Evolutionary conservation across 2,888 invertebrate species (phyloP).

Genomic region (Sinopyrophorus schimmeli): DNA sequence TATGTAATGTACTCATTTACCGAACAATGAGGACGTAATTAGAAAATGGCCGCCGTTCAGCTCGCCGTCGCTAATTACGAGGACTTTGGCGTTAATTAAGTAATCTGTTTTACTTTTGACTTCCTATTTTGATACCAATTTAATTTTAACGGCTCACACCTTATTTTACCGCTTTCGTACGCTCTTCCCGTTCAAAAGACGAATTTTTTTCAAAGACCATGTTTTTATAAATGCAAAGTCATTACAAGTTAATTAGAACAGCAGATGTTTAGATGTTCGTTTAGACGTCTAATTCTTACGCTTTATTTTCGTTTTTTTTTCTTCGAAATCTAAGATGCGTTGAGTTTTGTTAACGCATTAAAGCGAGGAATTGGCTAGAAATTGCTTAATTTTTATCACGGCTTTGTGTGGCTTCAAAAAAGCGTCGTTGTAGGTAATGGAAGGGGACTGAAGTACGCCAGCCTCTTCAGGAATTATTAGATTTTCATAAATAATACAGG

Average conservation of each 20-base stretch:
- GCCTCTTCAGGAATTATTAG: too few relatives aligned
- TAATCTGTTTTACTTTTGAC: constrained; percentile 39
- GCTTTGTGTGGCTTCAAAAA: too few relatives aligned
- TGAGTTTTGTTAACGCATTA: too few relatives aligned
- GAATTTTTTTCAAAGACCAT: neutral
- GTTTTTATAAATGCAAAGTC: constrained; percentile 3
- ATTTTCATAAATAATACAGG: too few relatives aligned
- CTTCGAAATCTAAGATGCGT: too few relatives aligned
- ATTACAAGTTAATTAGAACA: constrained; percentile 5
- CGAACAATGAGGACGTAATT: constrained; percentile 41
- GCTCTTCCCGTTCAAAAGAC: neutral
- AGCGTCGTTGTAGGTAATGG: too few relatives aligned
- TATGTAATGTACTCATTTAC: constrained; percentile 42
- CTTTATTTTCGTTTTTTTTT: too few relatives aligned
- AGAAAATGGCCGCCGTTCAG: constrained; percentile 43
- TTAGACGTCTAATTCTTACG: too few relatives aligned
- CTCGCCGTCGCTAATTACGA: constrained; percentile 43
- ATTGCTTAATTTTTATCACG: too few relatives aligned
- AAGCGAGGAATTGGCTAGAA: too few relatives aligned
- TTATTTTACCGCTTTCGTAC: constrained; percentile 7
- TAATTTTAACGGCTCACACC: constrained; percentile 12
- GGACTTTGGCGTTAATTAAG: constrained; percentile 40
- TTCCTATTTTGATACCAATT: constrained; percentile 15
- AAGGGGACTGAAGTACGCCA: too few relatives aligned
- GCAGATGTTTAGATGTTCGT: too few relatives aligned